Percentiles rank a stretch among this genome's conserved stretches.
phyloP scores from a whole-genome alignment of 2,113 vertebrate species.

The Boleophthalmus pectinirostris region DNA sequence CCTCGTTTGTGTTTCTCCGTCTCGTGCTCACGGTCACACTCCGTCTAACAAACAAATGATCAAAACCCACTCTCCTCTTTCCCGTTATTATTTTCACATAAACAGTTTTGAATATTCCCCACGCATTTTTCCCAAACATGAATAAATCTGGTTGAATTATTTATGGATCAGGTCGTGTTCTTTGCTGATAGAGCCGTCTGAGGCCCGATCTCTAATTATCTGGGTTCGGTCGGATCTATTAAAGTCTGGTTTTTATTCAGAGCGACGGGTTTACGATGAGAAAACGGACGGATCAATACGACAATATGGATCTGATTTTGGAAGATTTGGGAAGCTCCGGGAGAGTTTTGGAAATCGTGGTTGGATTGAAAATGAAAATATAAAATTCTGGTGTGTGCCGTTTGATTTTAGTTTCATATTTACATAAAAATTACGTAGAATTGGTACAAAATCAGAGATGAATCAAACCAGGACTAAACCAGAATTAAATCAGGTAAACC shows the following conservation, averaged over 20 bases:
- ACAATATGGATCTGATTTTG: no score
- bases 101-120: background rate
- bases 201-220: background rate
- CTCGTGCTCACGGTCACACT: background rate
- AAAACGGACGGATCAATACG: no score
- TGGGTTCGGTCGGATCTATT: background rate
- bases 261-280: no score
- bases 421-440: no score
- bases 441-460: no score
- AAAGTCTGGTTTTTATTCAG: background rate
- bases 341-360: no score
- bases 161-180: background rate
- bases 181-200: background rate
- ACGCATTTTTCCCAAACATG: background rate
- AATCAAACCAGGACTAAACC: no score
- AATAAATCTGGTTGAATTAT: background rate
- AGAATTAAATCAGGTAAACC: no score
- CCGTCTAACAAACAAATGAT: background rate
- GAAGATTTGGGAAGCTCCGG: no score
- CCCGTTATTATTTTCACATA: background rate
- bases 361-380: no score
- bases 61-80: background rate
- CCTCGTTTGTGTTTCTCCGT: background rate
- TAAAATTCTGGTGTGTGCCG: no score
- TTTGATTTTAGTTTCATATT: no score